Base-by-base conservation (phyloP, 2,888 invertebrate species). In the Stratiomys singularior region DNA sequence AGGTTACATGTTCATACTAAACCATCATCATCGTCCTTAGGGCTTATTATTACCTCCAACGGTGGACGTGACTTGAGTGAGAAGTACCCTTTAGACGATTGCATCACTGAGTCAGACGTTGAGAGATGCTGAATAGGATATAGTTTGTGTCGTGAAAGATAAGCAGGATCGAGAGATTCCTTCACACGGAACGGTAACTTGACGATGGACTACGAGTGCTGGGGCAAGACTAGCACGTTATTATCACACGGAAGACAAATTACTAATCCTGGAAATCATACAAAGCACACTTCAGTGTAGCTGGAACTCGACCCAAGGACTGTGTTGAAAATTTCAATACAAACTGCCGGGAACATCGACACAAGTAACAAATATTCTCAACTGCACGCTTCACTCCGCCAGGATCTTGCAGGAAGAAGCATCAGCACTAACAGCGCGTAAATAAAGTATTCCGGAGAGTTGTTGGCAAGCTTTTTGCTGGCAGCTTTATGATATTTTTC, bases 11-110 rank as follows among this genome's bases (percentile, higher is more conserved):
- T 44, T 58, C 74, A 58, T 74, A 21, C 58, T 58, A 74, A 74
- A 58, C 74, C 74, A 74, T 74, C 74, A 74, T 74, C 74, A 74
- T 74, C 69, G 21, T 46, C 25, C 46, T n/a, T 37, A 23, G 27
- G 80, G 79, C 81, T 79, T 79, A 81, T 80, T 80, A 81, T 81
- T 81, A 80, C 80, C 80, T 77, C 79, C 80, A 81, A 80, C 80
- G 76, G 79, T 77, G 69, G 58, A 80, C 81, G 81, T 81, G 81
- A 79, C 76, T 76, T n/a, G 81, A 80, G 80, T 81, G 80, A 64
- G 79, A 74, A 58, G 58, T 74, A 58, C 44, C 60, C 72, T 11
- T 60, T 74, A 72, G 28, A 71, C 1, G 52, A 23, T 60, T 71
- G 71, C 28, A 71, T 71, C 52, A 0, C 0, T 7, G 37, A 37